A percentile compares a stretch with the other conserved stretches of the same genome.
Conservation (phyloP, 1,140 invertebrate species). For the Plectus sambesii region DNA sequence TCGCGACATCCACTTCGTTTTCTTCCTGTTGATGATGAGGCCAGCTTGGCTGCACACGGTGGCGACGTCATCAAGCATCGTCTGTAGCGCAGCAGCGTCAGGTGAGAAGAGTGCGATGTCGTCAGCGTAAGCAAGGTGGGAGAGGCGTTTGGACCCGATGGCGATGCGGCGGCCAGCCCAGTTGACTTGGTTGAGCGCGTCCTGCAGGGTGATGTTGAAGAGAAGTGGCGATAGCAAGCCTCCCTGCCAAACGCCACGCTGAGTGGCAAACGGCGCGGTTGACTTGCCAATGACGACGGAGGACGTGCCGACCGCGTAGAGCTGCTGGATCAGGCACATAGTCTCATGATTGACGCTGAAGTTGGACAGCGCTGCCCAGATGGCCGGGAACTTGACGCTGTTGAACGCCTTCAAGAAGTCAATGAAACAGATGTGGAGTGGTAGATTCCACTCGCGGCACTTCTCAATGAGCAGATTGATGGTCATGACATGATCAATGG, state of each 20-base stretch:
- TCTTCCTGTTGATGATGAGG: constrained; percentile 13
- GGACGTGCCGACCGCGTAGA: constrained; percentile 5
- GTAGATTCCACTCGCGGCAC: constrained; percentile 27
- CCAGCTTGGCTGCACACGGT: background rate
- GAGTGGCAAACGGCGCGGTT: background rate
- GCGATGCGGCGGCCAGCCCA: constrained; percentile 7
- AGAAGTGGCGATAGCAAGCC: constrained; percentile 50
- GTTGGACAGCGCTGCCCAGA: constrained; percentile 12
- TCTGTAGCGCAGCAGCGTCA: constrained; percentile 15
- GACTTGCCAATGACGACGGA: background rate
- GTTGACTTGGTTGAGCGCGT: constrained; percentile 30
- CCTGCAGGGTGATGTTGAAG: constrained; percentile 50
- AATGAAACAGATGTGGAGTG: constrained; percentile 32
- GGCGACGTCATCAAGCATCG: constrained; percentile 9
- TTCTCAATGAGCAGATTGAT: constrained; percentile 27
- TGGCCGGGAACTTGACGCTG: constrained; percentile 22
- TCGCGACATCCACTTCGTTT: constrained; percentile 17
- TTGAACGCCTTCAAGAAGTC: constrained; percentile 39
- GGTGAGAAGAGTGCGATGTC: constrained; percentile 34
- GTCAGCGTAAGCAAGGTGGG: constrained; percentile 41
- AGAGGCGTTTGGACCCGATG: constrained; percentile 1
- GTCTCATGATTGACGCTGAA: constrained; percentile 10
- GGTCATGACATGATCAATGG: constrained; percentile 21
- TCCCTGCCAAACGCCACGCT: constrained; percentile 50
- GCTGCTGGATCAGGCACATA: constrained; percentile 9